These are phyloP conservation scores for Orthonychiurus folsomi DNA, from an alignment of 2,888 invertebrate genomes.

Conservation along the genomic window DNA sequence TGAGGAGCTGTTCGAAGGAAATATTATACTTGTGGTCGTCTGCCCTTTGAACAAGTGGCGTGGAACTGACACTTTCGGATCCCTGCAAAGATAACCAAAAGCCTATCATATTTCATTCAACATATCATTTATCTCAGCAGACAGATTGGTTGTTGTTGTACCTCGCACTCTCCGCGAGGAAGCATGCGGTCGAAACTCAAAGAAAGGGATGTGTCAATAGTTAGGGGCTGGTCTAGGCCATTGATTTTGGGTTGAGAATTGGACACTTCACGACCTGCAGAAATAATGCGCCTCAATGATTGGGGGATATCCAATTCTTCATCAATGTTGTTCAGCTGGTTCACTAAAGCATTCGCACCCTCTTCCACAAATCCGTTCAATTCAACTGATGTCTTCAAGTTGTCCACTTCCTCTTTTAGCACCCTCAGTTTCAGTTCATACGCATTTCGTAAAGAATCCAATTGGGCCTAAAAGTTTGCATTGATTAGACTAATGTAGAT, in stretches of 20 bases:
- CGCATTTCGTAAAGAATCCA: constrained; percentile 22
- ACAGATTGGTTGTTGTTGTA: no score
- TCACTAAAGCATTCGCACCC: not conserved
- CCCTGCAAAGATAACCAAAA: no score
- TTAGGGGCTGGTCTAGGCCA: constrained; percentile 23
- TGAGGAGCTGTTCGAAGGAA: constrained; percentile 38
- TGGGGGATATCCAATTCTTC: not conserved
- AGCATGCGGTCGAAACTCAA: constrained; percentile 35
- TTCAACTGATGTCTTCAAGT: constrained; percentile 9
- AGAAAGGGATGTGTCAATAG: constrained; percentile 26
- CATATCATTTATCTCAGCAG: no score
- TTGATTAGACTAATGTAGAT: no score
- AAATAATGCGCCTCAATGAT: not conserved
- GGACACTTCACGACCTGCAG: not conserved
- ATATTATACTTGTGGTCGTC: constrained; percentile 26
- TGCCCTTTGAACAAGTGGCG: constrained; percentile 11
- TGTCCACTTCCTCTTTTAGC: constrained; percentile 30
- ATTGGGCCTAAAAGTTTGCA: constrained; percentile 21
- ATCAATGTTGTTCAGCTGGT: not conserved
- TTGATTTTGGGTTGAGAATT: constrained; percentile 11
- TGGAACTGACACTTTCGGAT: constrained; percentile 34
- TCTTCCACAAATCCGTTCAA: not conserved
- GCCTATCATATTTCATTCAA: no score
- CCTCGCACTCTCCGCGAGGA: constrained; percentile 40
- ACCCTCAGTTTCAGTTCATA: constrained; percentile 28